Percentiles rank a stretch among this genome's conserved stretches.
These are phyloP conservation scores for Palythoa grandiflora DNA, from an alignment of 92 coral and sea anemone genomes.

Conservation along the genomic window DNA sequence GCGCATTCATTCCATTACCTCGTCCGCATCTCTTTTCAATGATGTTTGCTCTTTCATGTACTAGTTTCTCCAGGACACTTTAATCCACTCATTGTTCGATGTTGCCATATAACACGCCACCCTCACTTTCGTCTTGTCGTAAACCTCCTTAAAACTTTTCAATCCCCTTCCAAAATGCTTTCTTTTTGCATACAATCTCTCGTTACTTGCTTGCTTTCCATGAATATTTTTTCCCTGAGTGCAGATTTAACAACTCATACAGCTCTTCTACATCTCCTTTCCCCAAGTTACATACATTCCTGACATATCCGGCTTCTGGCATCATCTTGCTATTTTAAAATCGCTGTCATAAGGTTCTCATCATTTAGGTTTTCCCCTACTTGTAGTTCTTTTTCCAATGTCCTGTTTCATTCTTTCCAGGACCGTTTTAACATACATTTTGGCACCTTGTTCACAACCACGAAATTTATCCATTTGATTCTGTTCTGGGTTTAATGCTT, in stretches of 20 bases:
- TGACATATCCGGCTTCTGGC: too few relatives aligned
- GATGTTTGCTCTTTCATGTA: not conserved
- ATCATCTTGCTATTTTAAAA: constrained; percentile 11
- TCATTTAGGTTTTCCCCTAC: constrained; percentile 3
- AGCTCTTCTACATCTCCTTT: constrained; percentile 20
- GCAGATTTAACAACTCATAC: not conserved
- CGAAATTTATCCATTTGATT: constrained; percentile 26
- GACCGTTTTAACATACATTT: too few relatives aligned
- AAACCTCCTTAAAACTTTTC: not conserved
- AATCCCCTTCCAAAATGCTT: not conserved
- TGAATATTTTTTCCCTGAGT: too few relatives aligned
- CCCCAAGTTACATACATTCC: constrained; percentile 22
- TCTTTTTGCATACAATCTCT: not conserved
- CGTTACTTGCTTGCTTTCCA: too few relatives aligned
- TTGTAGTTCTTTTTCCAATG: constrained; percentile 12
- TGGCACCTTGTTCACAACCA: constrained; percentile 13
- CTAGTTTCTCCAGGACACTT: constrained; percentile 14
- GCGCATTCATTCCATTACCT: not conserved
- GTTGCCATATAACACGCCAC: too few relatives aligned
- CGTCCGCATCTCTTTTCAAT: too few relatives aligned
- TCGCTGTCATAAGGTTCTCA: constrained; percentile 22
- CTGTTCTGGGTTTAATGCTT: too few relatives aligned
- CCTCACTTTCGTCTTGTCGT: too few relatives aligned
- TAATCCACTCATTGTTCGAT: not conserved
- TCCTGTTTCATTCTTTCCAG: constrained; percentile 25